Evolutionary conservation across 1,140 invertebrate genomes (phyloP), one percentile per base, ranked within the genome.

Genomic region (Apis dorsata): DNA sequence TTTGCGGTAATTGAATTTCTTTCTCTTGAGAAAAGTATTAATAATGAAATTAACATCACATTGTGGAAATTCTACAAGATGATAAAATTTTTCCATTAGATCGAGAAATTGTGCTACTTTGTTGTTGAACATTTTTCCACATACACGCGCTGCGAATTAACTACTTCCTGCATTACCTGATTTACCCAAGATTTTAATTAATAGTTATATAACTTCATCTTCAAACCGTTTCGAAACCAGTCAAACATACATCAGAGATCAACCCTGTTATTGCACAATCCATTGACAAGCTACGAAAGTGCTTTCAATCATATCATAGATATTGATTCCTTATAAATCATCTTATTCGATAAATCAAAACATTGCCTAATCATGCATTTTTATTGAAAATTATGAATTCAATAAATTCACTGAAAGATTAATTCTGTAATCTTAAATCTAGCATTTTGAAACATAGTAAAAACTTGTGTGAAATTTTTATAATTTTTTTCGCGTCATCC

Each of bases 151-250:
- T 19, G n/a, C 21, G 19, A 62, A 24, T 62, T 75, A 49, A 19
- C 44, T 7, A 62, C 73, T 75, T 75, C 73, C 73, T 62, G 13
- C 4, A 17, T 75, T 74, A 24, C 12, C n/a, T 21, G 28, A 62
- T 15, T 44, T 62, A 60, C 62, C n/a, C 44, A 21, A 19, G n/a
- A 24, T 62, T 49, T 44, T 75, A 75, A 75, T 75, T 62, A 34
- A n/a, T n/a, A 15, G 57, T 75, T 75, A 49, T 13, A 44, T n/a
- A 62, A 75, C 12, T 21, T 21, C 12, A 44, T 21, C 34, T 68
- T 44, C 34, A 21, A 68, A 44, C 19, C 21, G 34, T 21, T 44
- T 68, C 34, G 65, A 68, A 49, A 68, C 28, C 15, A 19, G 24
- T 19, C 9, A 17, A 34, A 34, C 28, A 4, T 44, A 34, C 1